A percentile compares a stretch with the other conserved stretches of the same genome.
Evolutionary conservation across 2,797 vertebrate genomes (phyloP).

Genomic region (Ispidina lecontei): DNA sequence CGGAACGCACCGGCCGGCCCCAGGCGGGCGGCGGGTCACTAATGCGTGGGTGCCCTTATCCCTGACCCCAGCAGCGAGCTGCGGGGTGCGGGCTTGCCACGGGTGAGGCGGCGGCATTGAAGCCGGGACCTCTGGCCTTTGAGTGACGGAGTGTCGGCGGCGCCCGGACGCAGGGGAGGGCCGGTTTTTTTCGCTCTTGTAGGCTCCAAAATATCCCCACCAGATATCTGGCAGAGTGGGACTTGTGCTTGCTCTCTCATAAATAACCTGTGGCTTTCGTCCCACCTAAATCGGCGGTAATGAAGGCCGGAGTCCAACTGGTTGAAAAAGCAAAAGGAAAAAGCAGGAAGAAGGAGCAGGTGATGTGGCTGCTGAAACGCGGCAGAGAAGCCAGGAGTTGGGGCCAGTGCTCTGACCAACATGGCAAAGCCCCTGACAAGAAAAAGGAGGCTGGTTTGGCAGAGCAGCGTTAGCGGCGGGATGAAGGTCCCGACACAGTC

Average conservation of each 20-base stretch:
- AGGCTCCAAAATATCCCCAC: not conserved
- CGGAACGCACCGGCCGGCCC: too few relatives aligned
- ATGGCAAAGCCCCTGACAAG: not conserved
- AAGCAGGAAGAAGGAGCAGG: not conserved
- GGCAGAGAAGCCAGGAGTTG: not conserved
- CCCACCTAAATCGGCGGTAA: accelerated
- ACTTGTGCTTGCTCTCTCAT: accelerated
- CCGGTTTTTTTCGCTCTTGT: not conserved
- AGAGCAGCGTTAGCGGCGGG: not conserved
- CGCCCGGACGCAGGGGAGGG: not conserved
- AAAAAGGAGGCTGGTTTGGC: constrained; percentile 5
- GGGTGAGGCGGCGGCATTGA: not conserved
- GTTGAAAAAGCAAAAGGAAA: not conserved
- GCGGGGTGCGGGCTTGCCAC: not conserved
- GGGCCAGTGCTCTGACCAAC: not conserved
- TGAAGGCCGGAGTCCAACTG: accelerated
- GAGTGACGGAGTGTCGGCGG: not conserved
- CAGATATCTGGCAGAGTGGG: not conserved
- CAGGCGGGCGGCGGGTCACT: not conserved
- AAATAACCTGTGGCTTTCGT: not conserved
- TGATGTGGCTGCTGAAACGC: not conserved
- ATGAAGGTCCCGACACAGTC: not conserved
- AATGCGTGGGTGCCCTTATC: not conserved
- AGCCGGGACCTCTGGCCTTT: not conserved
- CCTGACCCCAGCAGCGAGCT: too few relatives aligned